A percentile compares a stretch with the other conserved stretches of the same genome.
These are phyloP conservation scores for Sarcophaga variegata DNA, from an alignment of 2,888 invertebrate genomes.

Conservation along the genomic window DNA sequence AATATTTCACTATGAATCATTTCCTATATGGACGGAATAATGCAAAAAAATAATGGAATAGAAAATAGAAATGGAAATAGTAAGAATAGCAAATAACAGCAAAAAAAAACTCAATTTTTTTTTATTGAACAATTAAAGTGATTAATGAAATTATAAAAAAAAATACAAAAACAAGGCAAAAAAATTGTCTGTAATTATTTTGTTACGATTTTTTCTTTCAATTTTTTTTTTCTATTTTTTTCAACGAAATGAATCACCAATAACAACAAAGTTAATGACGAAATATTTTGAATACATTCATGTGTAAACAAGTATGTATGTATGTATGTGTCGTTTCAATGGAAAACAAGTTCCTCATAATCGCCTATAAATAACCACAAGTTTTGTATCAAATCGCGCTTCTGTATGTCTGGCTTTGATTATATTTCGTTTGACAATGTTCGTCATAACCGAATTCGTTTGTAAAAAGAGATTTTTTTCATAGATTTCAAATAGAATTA, in stretches of 20 bases:
- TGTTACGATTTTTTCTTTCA: not conserved
- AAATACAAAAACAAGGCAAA: not conserved
- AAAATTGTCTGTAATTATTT: slow-evolving; percentile 15
- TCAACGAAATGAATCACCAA: not conserved
- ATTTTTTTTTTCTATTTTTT: too few relatives aligned
- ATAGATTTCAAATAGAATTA: slow-evolving; percentile 30
- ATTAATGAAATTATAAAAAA: slow-evolving; percentile 13
- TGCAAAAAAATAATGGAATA: not conserved
- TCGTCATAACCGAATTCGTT: too few relatives aligned
- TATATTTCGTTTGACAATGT: too few relatives aligned
- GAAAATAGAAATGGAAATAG: not conserved
- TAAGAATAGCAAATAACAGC: not conserved
- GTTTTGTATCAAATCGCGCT: too few relatives aligned
- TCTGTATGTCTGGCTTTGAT: too few relatives aligned
- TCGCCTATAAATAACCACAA: too few relatives aligned
- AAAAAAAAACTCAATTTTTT: not conserved
- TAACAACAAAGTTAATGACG: not conserved
- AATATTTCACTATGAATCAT: slow-evolving; percentile 28
- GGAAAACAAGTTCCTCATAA: too few relatives aligned
- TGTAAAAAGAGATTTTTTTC: not conserved
- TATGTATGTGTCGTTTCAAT: too few relatives aligned
- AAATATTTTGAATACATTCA: not conserved
- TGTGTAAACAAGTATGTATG: too few relatives aligned
- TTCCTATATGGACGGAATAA: not conserved
- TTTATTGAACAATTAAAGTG: slow-evolving; percentile 30